Percentiles rank a stretch among this genome's conserved stretches.
Conservation (phyloP, 2,797 vertebrate genomes). For the Phalanger gymnotis region DNA sequence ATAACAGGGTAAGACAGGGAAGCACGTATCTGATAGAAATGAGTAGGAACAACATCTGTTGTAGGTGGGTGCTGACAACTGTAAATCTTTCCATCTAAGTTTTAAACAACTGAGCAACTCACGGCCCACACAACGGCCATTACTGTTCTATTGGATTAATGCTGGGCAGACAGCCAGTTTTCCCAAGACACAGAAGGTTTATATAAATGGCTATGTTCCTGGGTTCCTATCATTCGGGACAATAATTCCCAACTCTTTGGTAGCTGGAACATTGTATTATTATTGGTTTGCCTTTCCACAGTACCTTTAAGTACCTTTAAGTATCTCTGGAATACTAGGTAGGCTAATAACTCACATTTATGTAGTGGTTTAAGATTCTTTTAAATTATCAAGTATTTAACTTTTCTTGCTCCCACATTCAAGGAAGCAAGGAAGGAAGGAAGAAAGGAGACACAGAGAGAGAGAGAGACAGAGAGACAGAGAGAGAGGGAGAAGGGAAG, state of each 20-base stretch:
- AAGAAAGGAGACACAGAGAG: no score
- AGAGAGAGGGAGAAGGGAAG: no score
- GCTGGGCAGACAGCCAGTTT: neutral
- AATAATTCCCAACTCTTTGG: neutral
- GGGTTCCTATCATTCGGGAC: neutral
- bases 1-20: neutral
- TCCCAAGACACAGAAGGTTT: neutral
- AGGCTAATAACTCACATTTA: neutral
- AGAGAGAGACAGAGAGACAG: no score
- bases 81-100: neutral
- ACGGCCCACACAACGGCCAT: neutral
- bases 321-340: neutral
- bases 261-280: neutral
- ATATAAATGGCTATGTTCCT: neutral
- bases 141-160: neutral
- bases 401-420: neutral
- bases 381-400: neutral
- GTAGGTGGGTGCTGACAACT: neutral
- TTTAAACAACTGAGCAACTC: neutral
- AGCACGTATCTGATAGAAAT: neutral
- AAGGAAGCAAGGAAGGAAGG: neutral
- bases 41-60: neutral
- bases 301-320: neutral
- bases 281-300: neutral
- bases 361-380: neutral